These are phyloP conservation scores for Oppia nitens DNA, from an alignment of 1,140 invertebrate genomes.

Conservation along the genomic window DNA sequence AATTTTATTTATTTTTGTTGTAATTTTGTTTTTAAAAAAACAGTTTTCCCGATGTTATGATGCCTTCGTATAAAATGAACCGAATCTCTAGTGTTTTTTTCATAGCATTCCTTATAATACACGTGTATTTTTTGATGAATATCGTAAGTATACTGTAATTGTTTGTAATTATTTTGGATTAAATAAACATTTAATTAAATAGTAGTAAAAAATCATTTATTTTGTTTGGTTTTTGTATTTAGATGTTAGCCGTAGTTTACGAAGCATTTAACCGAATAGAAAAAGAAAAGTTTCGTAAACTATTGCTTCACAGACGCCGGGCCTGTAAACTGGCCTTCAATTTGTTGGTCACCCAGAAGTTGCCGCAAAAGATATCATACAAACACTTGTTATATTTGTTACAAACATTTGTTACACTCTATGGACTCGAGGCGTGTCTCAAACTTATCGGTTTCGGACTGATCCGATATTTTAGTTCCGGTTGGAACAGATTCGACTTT, in stretches of 20 bases:
- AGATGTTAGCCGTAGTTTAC: conserved; percentile 78
- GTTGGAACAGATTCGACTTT: conserved; percentile 53
- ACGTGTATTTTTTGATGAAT: conserved; percentile 78
- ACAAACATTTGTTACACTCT: conserved; percentile 27
- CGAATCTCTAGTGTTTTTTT: conserved; percentile 72
- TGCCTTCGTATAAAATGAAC: conserved; percentile 63
- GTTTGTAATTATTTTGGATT: conserved; percentile 3
- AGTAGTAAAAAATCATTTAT: too few relatives aligned
- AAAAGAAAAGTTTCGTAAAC: conserved; percentile 66
- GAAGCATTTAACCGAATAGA: conserved; percentile 74
- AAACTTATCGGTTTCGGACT: conserved; percentile 56
- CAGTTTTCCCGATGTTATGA: conserved; percentile 87
- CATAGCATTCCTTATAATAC: conserved; percentile 63
- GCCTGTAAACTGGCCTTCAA: conserved; percentile 66
- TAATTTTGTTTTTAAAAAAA: conserved; percentile 26
- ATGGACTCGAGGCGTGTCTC: conserved; percentile 34
- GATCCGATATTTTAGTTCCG: conserved; percentile 50
- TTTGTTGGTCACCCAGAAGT: conserved; percentile 46
- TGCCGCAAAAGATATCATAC: conserved; percentile 45
- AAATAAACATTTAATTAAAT: background rate
- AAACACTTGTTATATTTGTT: conserved; percentile 56
- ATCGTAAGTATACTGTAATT: conserved; percentile 39
- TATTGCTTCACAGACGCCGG: conserved; percentile 61
- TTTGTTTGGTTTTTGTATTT: conserved; percentile 21
- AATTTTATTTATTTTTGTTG: conserved; percentile 3